Evolutionary conservation across 37 sponge, comb jelly and placozoan genomes (phyloP).

Genomic region (Sycon ciliatum): DNA sequence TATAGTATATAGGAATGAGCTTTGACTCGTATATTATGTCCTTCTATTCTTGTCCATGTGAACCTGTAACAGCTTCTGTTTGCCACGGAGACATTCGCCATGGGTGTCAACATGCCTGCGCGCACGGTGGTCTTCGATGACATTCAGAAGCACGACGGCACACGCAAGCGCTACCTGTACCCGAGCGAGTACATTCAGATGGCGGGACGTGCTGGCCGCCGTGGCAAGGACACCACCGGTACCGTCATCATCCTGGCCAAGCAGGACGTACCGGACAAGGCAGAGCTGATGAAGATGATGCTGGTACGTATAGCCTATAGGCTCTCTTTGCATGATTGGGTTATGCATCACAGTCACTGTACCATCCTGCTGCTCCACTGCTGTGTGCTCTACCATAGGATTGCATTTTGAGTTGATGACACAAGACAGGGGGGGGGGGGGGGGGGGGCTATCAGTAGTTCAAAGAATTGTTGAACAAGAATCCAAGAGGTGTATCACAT

Average conservation of each 20-base stretch:
- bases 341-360: no score
- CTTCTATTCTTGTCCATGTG: neutral
- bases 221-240: constrained; percentile 82
- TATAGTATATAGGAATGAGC: neutral
- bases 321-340: no score
- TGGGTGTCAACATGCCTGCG: constrained; percentile 99
- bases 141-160: constrained; percentile 77
- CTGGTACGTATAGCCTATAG: no score
- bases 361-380: no score
- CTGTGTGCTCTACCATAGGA: no score
- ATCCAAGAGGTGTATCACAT: no score
- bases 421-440: no score
- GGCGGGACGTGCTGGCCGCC: constrained; percentile 96
- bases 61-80: constrained; percentile 37
- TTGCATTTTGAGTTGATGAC: no score
- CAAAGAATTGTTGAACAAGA: no score
- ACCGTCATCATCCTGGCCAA: constrained; percentile 91
- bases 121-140: constrained; percentile 92
- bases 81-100: constrained; percentile 99
- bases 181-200: constrained; percentile 96
- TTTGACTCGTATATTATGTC: neutral
- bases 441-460: no score
- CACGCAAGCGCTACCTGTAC: constrained; percentile 48
- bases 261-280: constrained; percentile 68
- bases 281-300: constrained; percentile 77